Percentiles rank a stretch among this genome's conserved stretches.
Evolutionary conservation across 2,888 invertebrate species (phyloP).

Genomic region (Horisme vitalbata): DNA sequence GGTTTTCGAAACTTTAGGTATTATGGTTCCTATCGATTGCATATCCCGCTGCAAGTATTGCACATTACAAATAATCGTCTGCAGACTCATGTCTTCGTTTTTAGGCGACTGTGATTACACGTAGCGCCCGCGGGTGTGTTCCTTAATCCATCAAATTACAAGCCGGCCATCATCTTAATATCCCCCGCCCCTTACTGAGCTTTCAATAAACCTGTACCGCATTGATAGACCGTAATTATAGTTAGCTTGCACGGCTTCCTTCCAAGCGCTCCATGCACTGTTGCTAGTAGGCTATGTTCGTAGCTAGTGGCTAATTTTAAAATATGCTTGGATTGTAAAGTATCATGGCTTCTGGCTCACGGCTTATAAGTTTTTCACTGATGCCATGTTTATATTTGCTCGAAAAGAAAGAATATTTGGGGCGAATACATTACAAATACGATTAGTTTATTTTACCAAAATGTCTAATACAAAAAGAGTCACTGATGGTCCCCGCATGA

Average conservation of each 20-base stretch:
- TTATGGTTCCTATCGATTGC: neutral
- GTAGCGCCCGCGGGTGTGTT: conserved; percentile 71
- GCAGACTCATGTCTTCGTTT: conserved; percentile 52
- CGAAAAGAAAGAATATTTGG: too few species aligned
- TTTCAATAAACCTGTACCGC: conserved; percentile 80
- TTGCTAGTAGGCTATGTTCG: neutral
- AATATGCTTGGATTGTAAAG: too few species aligned
- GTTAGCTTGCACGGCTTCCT: conserved; percentile 36
- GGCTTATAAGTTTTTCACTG: too few species aligned
- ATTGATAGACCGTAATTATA: conserved; percentile 79
- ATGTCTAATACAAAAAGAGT: too few species aligned
- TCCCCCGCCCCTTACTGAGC: conserved; percentile 74
- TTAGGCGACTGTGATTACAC: conserved; percentile 67
- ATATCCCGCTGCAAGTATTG: conserved; percentile 11
- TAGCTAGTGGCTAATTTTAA: too few species aligned
- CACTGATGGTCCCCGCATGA: too few species aligned
- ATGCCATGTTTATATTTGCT: too few species aligned
- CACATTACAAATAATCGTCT: conserved; percentile 30
- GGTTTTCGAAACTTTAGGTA: neutral
- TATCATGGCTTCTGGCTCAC: too few species aligned
- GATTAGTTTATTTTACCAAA: too few species aligned
- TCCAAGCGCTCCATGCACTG: conserved; percentile 12
- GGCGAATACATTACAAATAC: too few species aligned
- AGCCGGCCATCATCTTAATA: conserved; percentile 78
- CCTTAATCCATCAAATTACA: conserved; percentile 80